Evolutionary conservation across 2,797 vertebrate species (phyloP).

Genomic region (Alfaro cultratus): DNA sequence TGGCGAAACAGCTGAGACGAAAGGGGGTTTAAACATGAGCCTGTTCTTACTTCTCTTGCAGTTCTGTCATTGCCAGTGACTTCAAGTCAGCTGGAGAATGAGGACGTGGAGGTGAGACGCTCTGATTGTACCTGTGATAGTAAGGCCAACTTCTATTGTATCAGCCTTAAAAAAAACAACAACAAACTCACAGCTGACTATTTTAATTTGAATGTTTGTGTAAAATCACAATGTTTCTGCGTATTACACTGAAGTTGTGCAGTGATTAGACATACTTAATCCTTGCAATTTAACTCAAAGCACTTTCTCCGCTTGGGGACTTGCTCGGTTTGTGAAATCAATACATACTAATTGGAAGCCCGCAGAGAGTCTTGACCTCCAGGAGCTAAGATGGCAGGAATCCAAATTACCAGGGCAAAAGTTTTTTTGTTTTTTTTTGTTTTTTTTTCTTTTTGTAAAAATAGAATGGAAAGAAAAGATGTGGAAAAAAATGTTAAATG

Average conservation of each 20-base stretch:
- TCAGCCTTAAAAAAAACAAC: neutral
- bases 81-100: constrained; percentile 74
- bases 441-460: constrained; percentile 7
- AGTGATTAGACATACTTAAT: constrained; percentile 19
- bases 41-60: constrained; percentile 46
- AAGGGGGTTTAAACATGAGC: neutral
- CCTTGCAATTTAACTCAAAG: constrained; percentile 22
- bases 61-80: constrained; percentile 78
- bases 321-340: constrained; percentile 31
- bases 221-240: neutral
- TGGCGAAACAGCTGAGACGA: neutral
- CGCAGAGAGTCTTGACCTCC: constrained; percentile 32
- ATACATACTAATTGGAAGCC: constrained; percentile 34
- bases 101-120: constrained; percentile 77
- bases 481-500: neutral
- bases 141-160: neutral
- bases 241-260: neutral
- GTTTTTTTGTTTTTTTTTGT: neutral
- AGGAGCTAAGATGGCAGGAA: constrained; percentile 11
- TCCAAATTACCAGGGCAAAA: constrained; percentile 28
- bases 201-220: neutral
- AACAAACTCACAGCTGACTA: neutral
- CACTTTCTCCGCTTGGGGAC: neutral
- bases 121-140: neutral
- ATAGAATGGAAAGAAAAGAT: constrained; percentile 1